phyloP scores from a whole-genome alignment of 2,888 invertebrate species.

The Drosophila kanekoi region DNA sequence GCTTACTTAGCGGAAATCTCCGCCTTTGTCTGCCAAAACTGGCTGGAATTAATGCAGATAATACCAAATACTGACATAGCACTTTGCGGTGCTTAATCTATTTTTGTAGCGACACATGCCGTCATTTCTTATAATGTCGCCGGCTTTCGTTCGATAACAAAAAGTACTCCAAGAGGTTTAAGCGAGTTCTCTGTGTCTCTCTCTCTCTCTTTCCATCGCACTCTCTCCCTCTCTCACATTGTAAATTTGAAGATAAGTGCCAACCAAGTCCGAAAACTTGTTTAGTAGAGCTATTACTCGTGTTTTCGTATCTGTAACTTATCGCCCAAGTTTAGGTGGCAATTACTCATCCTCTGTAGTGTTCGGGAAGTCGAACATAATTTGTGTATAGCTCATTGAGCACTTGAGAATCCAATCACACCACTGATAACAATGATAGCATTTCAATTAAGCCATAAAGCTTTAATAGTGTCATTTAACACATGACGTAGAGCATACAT shows the following conservation, averaged over 20 bases:
- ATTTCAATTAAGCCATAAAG: constrained; percentile 39
- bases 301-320: constrained; percentile 48
- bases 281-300: constrained; percentile 56
- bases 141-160: constrained; percentile 1
- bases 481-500: too few relatives aligned
- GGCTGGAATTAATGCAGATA: not conserved
- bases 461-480: constrained; percentile 15
- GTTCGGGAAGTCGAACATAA: constrained; percentile 12
- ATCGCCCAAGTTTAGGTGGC: constrained; percentile 24
- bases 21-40: constrained; percentile 3
- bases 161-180: not conserved
- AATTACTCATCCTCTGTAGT: constrained; percentile 51
- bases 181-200: not conserved
- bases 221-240: not conserved
- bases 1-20: constrained; percentile 2
- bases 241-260: constrained; percentile 28
- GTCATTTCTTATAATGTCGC: constrained; percentile 29
- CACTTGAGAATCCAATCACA: constrained; percentile 58
- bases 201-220: not conserved
- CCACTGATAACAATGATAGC: constrained; percentile 46
- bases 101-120: constrained; percentile 2
- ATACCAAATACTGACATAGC: constrained; percentile 2
- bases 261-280: constrained; percentile 44
- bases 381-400: constrained; percentile 19
- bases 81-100: constrained; percentile 14